Evolutionary conservation across 2,888 invertebrate species (phyloP).

Genomic region (Allygus modestus): DNA sequence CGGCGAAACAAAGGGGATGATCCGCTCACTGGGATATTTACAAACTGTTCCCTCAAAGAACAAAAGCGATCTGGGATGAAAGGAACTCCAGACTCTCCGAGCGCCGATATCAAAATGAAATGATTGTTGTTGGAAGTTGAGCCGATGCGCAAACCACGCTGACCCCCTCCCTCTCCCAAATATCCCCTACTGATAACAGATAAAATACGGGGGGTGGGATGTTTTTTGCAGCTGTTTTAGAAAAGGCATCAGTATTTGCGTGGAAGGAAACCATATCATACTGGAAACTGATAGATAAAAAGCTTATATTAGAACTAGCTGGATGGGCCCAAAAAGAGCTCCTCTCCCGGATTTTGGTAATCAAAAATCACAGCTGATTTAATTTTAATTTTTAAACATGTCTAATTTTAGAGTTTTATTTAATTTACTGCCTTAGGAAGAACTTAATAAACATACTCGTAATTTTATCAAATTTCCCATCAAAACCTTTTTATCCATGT

Average conservation of each 20-base stretch:
- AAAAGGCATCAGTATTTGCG: background rate
- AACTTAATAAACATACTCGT: too few species aligned
- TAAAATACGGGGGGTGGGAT: background rate
- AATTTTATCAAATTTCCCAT: too few species aligned
- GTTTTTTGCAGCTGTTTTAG: conserved; percentile 1
- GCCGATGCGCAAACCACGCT: conserved; percentile 30
- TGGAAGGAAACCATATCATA: too few species aligned
- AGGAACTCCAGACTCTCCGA: background rate
- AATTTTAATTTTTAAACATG: too few species aligned
- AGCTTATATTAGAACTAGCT: too few species aligned
- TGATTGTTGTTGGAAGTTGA: conserved; percentile 37
- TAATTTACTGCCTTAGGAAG: too few species aligned
- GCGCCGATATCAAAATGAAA: conserved; percentile 26
- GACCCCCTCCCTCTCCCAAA: background rate
- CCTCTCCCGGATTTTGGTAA: too few species aligned
- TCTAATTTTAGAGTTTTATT: too few species aligned
- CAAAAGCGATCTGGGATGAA: conserved; percentile 31
- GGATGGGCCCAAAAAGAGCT: too few species aligned
- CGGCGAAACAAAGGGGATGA: conserved; percentile 32
- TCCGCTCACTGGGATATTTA: conserved; percentile 41
- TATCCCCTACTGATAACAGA: background rate
- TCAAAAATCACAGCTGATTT: too few species aligned
- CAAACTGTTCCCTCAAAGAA: conserved; percentile 46
- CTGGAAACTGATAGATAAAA: too few species aligned
- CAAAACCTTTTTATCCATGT: too few species aligned